phyloP scores from a whole-genome alignment of 1,140 invertebrate genomes.

The Capitella teleta region DNA sequence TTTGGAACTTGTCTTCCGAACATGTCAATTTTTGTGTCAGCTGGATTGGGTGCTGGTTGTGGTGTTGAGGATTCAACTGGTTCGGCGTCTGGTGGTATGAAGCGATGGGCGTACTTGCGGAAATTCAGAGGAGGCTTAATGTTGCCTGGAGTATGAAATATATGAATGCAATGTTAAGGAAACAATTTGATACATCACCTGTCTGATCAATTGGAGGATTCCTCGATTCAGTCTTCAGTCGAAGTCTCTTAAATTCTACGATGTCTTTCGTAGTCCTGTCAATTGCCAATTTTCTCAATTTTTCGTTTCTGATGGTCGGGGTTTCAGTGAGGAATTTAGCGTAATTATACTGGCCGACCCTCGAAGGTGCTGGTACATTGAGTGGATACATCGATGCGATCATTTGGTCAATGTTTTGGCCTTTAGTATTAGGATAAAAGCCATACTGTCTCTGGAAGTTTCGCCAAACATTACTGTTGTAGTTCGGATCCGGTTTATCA shows the following conservation, averaged over 20 bases:
- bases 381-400: constrained; percentile 37
- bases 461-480: constrained; percentile 40
- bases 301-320: constrained; percentile 27
- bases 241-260: constrained; percentile 26
- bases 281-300: constrained; percentile 27
- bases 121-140: constrained; percentile 38
- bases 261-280: constrained; percentile 26
- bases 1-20: constrained; percentile 13
- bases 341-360: constrained; percentile 32
- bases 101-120: constrained; percentile 31
- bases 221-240: constrained; percentile 26
- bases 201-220: constrained; percentile 37
- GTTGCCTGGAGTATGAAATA: constrained; percentile 21
- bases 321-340: constrained; percentile 33
- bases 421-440: constrained; percentile 25
- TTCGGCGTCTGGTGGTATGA: constrained; percentile 21
- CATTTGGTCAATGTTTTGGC: constrained; percentile 28
- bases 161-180: background rate
- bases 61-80: background rate
- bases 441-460: constrained; percentile 35
- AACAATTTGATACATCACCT: constrained; percentile 17
- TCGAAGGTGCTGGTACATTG: constrained; percentile 34
- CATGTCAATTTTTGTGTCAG: background rate
- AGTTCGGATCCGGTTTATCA: constrained; percentile 24
- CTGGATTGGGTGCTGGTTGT: background rate